phyloP scores from a whole-genome alignment of 2,888 invertebrate species.

The Pimpla rufipes region DNA sequence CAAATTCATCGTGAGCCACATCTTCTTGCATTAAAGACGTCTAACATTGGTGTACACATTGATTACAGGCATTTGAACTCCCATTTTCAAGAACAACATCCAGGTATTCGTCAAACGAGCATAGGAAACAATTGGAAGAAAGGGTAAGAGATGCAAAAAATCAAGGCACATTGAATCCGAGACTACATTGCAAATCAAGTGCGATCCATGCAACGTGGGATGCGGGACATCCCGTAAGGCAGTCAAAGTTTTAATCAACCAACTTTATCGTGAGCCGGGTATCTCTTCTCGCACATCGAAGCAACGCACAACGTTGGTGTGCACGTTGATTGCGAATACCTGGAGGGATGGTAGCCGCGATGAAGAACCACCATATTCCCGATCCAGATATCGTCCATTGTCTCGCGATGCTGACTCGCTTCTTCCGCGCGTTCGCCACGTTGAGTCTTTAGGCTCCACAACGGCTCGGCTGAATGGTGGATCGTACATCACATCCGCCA shows the following conservation, averaged over 20 bases:
- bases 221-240: background rate
- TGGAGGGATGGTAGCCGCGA: constrained; percentile 1
- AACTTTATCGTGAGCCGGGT: background rate
- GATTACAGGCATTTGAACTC: too few relatives aligned
- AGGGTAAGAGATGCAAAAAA: background rate
- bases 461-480: background rate
- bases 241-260: background rate
- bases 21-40: background rate
- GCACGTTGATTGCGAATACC: constrained; percentile 16
- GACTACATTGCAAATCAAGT: background rate
- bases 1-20: background rate
- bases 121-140: too few relatives aligned
- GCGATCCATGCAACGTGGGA: background rate
- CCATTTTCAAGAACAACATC: too few relatives aligned
- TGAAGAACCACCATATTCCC: constrained; percentile 6
- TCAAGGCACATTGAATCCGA: background rate
- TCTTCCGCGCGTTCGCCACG: background rate
- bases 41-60: background rate
- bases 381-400: constrained; percentile 25
- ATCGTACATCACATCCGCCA: constrained; percentile 14
- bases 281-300: background rate
- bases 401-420: constrained; percentile 5
- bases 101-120: too few relatives aligned
- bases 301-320: background rate
- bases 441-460: background rate